phyloP scores from a whole-genome alignment of 2,888 invertebrate species.

The Caenorhabditis sp. region DNA sequence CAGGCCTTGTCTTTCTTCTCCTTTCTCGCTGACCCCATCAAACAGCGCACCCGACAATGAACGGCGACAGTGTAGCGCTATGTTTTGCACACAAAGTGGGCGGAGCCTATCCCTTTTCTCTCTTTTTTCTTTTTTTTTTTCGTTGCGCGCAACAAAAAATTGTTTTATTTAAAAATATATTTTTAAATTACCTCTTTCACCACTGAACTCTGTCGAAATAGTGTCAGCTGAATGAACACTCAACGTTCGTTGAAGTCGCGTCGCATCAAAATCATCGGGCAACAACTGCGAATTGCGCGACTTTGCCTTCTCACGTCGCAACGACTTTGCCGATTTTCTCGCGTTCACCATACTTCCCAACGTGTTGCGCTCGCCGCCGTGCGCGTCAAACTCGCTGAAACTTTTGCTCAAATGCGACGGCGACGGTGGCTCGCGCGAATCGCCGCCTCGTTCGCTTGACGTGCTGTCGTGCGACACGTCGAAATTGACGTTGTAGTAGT shows the following conservation, averaged over 20 bases:
- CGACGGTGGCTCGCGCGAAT: slow-evolving; percentile 22
- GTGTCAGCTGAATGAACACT: slow-evolving; percentile 37
- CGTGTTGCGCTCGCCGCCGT: slow-evolving; percentile 19
- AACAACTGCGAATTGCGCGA: slow-evolving; percentile 13
- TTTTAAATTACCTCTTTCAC: slow-evolving; percentile 13
- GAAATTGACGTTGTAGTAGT: slow-evolving; percentile 41
- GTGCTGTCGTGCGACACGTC: slow-evolving; percentile 42
- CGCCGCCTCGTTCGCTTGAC: slow-evolving; percentile 22
- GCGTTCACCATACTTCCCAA: slow-evolving; percentile 17
- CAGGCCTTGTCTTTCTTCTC: slow-evolving; percentile 12
- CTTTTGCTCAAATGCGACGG: slow-evolving; percentile 28
- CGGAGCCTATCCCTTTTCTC: slow-evolving; percentile 1
- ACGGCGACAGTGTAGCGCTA: slow-evolving; percentile 16
- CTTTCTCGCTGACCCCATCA: not conserved
- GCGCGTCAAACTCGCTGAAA: slow-evolving; percentile 40
- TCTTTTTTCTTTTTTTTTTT: not conserved
- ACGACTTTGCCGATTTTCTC: slow-evolving; percentile 16
- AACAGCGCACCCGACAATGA: slow-evolving; percentile 26
- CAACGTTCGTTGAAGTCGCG: slow-evolving; percentile 8
- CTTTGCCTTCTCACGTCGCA: slow-evolving; percentile 29
- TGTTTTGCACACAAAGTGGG: slow-evolving; percentile 15
- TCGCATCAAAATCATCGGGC: slow-evolving; percentile 15
- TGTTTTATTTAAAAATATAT: no score
- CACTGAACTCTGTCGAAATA: slow-evolving; percentile 33
- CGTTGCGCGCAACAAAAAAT: no score